Conservation (phyloP, 2,888 invertebrate species). For the Drosophila monieri region DNA sequence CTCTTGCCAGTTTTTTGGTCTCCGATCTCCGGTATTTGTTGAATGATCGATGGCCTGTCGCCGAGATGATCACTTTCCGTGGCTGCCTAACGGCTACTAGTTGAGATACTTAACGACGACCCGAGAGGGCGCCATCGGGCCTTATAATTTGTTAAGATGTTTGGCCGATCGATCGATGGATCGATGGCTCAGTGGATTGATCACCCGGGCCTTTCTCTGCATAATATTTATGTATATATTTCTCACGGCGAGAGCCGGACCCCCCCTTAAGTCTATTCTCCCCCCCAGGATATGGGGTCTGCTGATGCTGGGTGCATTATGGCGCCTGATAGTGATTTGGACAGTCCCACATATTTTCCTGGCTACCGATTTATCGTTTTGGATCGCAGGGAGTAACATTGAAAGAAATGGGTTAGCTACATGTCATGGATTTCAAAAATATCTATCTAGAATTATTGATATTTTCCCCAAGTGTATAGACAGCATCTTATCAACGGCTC, state of each 20-base stretch:
- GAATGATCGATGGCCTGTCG: slow-evolving; percentile 79
- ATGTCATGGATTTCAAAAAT: not conserved
- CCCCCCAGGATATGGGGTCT: not conserved
- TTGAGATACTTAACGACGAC: slow-evolving; percentile 74
- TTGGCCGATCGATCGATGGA: slow-evolving; percentile 51
- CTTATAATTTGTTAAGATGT: slow-evolving; percentile 78
- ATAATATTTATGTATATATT: slow-evolving; percentile 56
- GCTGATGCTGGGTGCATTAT: slow-evolving; percentile 50
- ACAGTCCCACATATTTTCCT: slow-evolving; percentile 19
- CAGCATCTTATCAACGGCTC: slow-evolving; percentile 59
- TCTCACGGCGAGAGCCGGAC: slow-evolving; percentile 64
- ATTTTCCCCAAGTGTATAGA: slow-evolving; percentile 16
- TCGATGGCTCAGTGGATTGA: slow-evolving; percentile 47
- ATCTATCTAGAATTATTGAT: not conserved
- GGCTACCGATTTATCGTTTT: slow-evolving; percentile 59
- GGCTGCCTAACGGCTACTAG: slow-evolving; percentile 80
- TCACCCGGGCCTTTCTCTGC: slow-evolving; percentile 49
- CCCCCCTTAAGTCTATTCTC: slow-evolving; percentile 30
- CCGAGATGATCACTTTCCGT: slow-evolving; percentile 78
- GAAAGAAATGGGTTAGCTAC: not conserved
- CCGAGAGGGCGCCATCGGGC: slow-evolving; percentile 42
- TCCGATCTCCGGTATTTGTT: slow-evolving; percentile 20
- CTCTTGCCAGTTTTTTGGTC: not conserved
- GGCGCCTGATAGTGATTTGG: slow-evolving; percentile 60
- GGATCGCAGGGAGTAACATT: slow-evolving; percentile 19